Evolutionary conservation across 1,140 invertebrate genomes (phyloP).

Genomic region (Drosophila malerkotliana): DNA sequence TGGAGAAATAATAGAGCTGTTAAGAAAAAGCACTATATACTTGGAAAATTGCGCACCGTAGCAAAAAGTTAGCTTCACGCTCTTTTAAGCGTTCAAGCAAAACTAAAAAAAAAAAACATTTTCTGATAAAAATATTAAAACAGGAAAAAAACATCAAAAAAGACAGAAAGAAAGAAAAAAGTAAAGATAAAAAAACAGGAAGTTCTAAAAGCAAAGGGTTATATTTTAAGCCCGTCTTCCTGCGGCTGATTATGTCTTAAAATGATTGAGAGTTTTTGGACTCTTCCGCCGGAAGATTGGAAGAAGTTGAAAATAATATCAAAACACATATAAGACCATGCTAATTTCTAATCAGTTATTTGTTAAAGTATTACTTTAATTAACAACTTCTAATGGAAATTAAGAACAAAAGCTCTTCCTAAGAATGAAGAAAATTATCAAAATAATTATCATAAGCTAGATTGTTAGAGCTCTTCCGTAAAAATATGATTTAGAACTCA

Average conservation of each 20-base stretch:
- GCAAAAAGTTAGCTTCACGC: conserved; percentile 34
- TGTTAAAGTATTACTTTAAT: no score
- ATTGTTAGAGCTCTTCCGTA: not conserved
- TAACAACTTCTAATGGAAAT: no score
- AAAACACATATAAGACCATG: no score
- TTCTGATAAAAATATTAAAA: conserved; percentile 40
- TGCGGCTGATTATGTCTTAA: not conserved
- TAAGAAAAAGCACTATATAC: conserved; percentile 11
- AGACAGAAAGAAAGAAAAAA: not conserved
- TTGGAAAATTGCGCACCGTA: conserved; percentile 18
- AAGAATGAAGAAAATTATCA: not conserved
- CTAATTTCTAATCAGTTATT: no score
- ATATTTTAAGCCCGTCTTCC: not conserved
- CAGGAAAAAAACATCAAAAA: not conserved
- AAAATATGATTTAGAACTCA: not conserved
- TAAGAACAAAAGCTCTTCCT: no score
- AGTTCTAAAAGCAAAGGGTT: conserved; percentile 1
- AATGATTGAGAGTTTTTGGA: no score
- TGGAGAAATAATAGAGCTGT: conserved; percentile 4
- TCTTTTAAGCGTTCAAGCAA: conserved; percentile 38
- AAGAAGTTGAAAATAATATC: no score
- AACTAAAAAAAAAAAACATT: conserved; percentile 16
- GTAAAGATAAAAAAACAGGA: conserved; percentile 8
- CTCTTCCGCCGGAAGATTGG: not conserved
- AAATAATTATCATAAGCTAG: not conserved